Evolutionary conservation across 2,113 vertebrate species (phyloP).

Genomic region (Salvelinus fontinalis): DNA sequence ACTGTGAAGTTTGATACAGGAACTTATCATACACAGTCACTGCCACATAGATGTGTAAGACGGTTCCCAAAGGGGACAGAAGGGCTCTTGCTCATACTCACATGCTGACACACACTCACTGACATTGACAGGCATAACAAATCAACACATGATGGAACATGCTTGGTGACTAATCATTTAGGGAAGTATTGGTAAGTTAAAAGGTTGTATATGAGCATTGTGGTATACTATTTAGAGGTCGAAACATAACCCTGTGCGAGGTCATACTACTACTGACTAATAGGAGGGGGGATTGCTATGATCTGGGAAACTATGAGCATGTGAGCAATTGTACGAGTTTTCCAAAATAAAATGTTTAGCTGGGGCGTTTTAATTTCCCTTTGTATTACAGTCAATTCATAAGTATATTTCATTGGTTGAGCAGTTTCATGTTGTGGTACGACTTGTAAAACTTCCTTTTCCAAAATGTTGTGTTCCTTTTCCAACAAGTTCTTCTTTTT

Average conservation of each 20-base stretch:
- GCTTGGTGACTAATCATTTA: background rate
- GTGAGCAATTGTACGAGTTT: no score
- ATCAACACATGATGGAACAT: background rate
- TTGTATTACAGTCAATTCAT: no score
- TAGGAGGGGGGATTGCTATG: background rate
- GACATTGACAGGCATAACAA: conserved; percentile 34
- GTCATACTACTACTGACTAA: background rate
- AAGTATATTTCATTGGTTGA: no score
- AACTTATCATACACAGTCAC: conserved; percentile 54
- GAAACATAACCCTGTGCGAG: background rate
- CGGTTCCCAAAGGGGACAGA: conserved; percentile 14
- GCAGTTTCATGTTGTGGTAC: no score
- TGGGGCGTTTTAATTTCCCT: background rate
- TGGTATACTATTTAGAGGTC: background rate
- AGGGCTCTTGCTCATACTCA: background rate
- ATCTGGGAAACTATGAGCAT: background rate
- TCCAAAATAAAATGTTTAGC: background rate
- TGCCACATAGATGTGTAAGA: conserved; percentile 47
- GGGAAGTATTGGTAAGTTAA: no score
- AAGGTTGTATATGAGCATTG: background rate
- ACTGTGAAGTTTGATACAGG: conserved; percentile 28
- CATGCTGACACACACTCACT: conserved; percentile 25
- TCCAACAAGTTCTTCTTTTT: no score
- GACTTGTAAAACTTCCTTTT: no score
- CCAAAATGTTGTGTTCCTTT: no score